Conservation (phyloP, 2,113 vertebrate species). For the Callocephalon fimbriatum region DNA sequence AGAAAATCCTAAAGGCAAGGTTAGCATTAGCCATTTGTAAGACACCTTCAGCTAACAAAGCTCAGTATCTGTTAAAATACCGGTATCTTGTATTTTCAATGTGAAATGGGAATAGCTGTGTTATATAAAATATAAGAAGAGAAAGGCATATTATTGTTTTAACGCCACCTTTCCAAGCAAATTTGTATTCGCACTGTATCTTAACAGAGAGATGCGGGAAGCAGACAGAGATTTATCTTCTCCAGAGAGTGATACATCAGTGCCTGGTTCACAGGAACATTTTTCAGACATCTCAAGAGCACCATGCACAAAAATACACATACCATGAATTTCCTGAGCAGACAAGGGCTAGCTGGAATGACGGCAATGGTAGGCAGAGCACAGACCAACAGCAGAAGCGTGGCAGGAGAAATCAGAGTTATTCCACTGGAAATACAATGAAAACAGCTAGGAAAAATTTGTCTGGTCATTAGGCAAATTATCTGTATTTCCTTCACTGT, state of each 20-base stretch:
- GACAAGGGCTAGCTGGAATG: slow-evolving; percentile 57
- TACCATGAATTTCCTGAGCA: slow-evolving; percentile 57
- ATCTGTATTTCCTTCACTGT: background rate
- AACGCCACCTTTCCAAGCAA: slow-evolving; percentile 11
- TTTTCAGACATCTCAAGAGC: slow-evolving; percentile 70
- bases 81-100: background rate
- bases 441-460: slow-evolving; percentile 2
- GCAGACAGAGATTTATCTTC: slow-evolving; percentile 64
- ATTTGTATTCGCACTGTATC: slow-evolving; percentile 55
- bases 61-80: background rate
- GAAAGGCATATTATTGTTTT: background rate
- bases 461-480: background rate
- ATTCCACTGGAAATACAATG: background rate
- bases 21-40: background rate
- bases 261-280: slow-evolving; percentile 55
- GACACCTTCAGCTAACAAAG: background rate
- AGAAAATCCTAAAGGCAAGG: background rate
- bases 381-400: background rate
- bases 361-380: background rate
- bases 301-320: slow-evolving; percentile 46
- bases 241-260: slow-evolving; percentile 60
- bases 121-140: background rate
- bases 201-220: slow-evolving; percentile 8
- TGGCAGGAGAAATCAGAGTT: slow-evolving; percentile 25
- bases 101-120: background rate